Base-by-base conservation (phyloP, 1,140 invertebrate species). In the Zaprionus nigranus region DNA sequence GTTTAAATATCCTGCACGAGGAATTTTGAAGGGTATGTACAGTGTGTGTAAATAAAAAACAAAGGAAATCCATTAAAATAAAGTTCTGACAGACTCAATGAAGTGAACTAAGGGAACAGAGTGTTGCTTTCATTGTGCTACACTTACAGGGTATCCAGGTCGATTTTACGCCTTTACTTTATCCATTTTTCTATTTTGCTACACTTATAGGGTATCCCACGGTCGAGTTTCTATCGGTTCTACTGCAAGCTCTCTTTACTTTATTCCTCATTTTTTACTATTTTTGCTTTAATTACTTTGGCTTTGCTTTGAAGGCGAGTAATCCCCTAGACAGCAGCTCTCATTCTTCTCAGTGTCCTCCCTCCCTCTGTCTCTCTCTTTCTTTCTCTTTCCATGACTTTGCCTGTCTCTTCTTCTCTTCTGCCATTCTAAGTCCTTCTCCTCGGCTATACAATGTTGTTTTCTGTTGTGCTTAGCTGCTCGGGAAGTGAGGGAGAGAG, bases 271-370 rank as follows among this genome's bases (percentile, higher is more conserved):
- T 26, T 56, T 56, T 56, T 28, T 56, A 63, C 43, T 51, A 51
- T 36, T 34, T 63, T 56, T 56, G 28, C 53, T 60, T 61, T 56
- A 61, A 74, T 68, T 61, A 60, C 22, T 28, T 74, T 74, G 36
- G 17, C 6, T 67, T 40, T 43, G 26, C 64, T 59, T 74, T 60
- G 40, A 59, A 26, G 28, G 24, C 38, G 28, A 43, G 43, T 68
- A 68, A 68, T 68, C 56, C 65, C 46, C 46, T 17, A 51, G 46
- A 51, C 9, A 24, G 46, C 46, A 51, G 20, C 46, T 22, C 46
- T 46, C 40, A 46, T 9, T 46, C 40, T 17, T 3, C 13, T 3
- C 36, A 13, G 12, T 13, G 15, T n/a, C 43, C 43, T 15, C n/a
- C 15, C 38, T 40, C 43, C 6, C 9, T 30, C 26, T 1, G 15